Conservation (phyloP, 2,888 invertebrate species). For the Augiades crinisus region DNA sequence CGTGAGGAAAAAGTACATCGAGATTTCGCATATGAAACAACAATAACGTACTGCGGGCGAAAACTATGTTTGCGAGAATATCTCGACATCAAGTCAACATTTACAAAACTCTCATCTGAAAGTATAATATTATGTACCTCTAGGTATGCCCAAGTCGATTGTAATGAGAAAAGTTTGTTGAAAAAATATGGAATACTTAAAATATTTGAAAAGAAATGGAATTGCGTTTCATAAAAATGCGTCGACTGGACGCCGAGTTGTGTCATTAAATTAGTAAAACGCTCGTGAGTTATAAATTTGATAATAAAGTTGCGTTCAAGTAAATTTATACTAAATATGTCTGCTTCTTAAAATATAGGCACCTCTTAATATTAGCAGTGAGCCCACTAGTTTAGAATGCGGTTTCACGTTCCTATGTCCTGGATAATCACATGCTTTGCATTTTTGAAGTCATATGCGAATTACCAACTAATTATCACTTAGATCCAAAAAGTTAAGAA, state of each 20-base stretch:
- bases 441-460: no score
- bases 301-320: not conserved
- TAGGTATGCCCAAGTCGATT: slow-evolving; percentile 34
- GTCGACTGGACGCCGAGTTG: not conserved
- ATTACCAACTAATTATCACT: no score
- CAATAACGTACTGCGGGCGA: slow-evolving; percentile 10
- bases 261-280: not conserved
- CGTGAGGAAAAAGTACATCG: slow-evolving; percentile 5
- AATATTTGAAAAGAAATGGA: slow-evolving; percentile 36
- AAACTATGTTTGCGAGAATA: slow-evolving; percentile 16
- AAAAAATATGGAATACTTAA: slow-evolving; percentile 41
- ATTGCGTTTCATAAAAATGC: slow-evolving; percentile 4
- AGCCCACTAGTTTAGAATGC: no score
- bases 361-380: no score
- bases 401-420: no score
- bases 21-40: slow-evolving; percentile 5
- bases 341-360: no score
- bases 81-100: slow-evolving; percentile 20
- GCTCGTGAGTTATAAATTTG: not conserved
- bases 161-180: slow-evolving; percentile 47
- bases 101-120: slow-evolving; percentile 19
- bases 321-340: no score
- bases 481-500: no score
- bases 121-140: slow-evolving; percentile 20
- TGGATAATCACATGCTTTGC: no score